These are phyloP conservation scores for Lacanobia wlatinum DNA, from an alignment of 2,888 invertebrate genomes.

Conservation along the genomic window DNA sequence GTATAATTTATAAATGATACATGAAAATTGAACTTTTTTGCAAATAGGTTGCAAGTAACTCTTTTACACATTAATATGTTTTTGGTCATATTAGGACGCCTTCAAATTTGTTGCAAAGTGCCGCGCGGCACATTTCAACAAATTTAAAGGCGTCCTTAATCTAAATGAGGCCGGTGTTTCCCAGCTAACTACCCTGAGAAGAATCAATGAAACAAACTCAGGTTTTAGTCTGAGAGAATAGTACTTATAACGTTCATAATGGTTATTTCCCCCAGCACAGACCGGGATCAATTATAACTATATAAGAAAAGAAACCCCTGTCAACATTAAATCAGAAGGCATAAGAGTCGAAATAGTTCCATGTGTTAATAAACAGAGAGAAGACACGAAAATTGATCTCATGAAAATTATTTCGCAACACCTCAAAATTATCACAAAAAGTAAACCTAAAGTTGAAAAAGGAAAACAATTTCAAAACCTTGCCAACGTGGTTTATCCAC, in stretches of 20 bases:
- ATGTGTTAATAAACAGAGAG: constrained; percentile 39
- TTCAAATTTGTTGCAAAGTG: no score
- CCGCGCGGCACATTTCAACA: no score
- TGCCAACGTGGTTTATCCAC: accelerated
- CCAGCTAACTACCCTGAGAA: no score
- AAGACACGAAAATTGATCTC: constrained; percentile 59
- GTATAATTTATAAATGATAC: no score
- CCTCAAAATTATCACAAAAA: constrained; percentile 56
- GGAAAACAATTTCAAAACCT: background rate
- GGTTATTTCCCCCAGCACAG: constrained; percentile 50
- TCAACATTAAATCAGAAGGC: constrained; percentile 63
- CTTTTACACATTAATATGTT: no score
- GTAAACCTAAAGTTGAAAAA: background rate
- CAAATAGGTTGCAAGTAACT: no score
- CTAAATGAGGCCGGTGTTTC: no score
- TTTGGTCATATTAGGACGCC: no score
- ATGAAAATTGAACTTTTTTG: no score
- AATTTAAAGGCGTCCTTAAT: no score
- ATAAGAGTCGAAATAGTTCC: constrained; percentile 68
- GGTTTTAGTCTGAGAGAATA: background rate
- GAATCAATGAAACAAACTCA: no score
- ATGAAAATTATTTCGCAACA: constrained; percentile 61
- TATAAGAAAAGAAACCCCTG: background rate
- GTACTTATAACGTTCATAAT: constrained; percentile 32
- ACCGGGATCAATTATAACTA: background rate